Percentiles rank a stretch among this genome's conserved stretches.
Conservation (phyloP, 2,113 vertebrate genomes). For the Sardina pilchardus region DNA sequence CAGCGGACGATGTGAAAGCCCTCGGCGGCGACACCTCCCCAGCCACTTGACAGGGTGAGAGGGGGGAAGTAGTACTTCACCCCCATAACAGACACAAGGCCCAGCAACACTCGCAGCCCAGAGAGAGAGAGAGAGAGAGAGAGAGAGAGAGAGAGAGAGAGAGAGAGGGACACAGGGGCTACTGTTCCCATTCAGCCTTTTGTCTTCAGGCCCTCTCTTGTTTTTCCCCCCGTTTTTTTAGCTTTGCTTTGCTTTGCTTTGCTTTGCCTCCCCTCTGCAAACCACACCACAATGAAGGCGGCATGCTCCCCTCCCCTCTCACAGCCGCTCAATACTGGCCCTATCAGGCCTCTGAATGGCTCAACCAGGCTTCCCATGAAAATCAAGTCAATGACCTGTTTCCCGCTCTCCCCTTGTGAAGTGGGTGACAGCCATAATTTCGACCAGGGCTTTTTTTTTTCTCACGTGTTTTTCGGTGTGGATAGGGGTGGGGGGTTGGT, state of each 20-base stretch:
- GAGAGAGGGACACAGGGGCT: constrained; percentile 79
- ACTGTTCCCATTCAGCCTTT: constrained; percentile 86
- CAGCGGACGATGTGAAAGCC: not conserved
- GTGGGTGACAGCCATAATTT: constrained; percentile 80
- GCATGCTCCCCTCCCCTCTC: constrained; percentile 70
- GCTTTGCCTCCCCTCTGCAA: constrained; percentile 74
- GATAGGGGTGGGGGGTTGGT: constrained; percentile 46
- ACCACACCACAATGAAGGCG: constrained; percentile 75
- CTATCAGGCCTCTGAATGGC: constrained; percentile 75
- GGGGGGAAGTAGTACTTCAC: constrained; percentile 74
- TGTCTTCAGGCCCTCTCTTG: constrained; percentile 82
- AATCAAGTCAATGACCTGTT: constrained; percentile 91
- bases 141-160: no score
- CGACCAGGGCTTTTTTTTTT: constrained; percentile 69
- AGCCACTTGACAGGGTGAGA: constrained; percentile 68
- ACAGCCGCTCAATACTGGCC: constrained; percentile 79
- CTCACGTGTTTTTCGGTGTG: constrained; percentile 76
- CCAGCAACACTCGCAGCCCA: constrained; percentile 69
- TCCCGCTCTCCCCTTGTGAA: constrained; percentile 77
- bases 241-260: not conserved
- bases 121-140: no score
- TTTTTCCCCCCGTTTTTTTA: constrained; percentile 38
- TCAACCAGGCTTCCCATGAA: constrained; percentile 93
- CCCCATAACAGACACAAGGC: constrained; percentile 73
- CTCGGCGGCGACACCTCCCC: constrained; percentile 63